These are phyloP conservation scores for Bungarus multicinctus DNA, from an alignment of 2,113 vertebrate genomes.

Conservation along the genomic window DNA sequence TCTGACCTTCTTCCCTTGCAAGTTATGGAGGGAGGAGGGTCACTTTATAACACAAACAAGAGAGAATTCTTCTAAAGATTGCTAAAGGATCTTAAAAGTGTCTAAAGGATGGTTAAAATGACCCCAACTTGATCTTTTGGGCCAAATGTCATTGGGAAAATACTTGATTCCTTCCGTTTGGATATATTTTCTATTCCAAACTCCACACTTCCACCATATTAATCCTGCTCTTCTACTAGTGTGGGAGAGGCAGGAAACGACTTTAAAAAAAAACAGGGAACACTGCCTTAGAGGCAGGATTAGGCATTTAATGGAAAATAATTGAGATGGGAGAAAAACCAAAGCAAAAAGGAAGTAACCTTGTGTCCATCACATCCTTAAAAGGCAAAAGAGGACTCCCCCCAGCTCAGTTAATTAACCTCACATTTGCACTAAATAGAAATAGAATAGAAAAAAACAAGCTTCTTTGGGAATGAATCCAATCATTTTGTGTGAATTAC, in stretches of 20 bases:
- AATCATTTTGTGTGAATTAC: background rate
- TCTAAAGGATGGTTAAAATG: background rate
- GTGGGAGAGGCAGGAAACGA: background rate
- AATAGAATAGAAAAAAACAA: background rate
- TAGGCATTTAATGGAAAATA: background rate
- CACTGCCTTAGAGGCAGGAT: background rate
- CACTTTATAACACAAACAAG: constrained; percentile 4
- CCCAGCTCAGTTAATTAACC: background rate
- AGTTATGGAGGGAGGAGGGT: background rate
- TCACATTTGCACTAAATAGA: background rate
- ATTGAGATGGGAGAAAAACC: background rate
- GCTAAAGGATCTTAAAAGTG: background rate
- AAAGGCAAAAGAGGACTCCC: background rate
- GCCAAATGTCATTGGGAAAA: background rate
- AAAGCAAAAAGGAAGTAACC: background rate
- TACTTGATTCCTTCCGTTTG: background rate
- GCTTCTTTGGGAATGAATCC: background rate
- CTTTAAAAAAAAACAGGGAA: background rate
- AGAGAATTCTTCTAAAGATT: background rate
- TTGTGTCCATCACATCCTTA: background rate
- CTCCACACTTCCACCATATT: background rate
- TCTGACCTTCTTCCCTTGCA: background rate
- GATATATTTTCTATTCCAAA: background rate
- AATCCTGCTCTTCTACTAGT: background rate
- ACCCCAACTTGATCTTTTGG: background rate